phyloP scores from a whole-genome alignment of 2,797 vertebrate species.

The Manis javanica region DNA sequence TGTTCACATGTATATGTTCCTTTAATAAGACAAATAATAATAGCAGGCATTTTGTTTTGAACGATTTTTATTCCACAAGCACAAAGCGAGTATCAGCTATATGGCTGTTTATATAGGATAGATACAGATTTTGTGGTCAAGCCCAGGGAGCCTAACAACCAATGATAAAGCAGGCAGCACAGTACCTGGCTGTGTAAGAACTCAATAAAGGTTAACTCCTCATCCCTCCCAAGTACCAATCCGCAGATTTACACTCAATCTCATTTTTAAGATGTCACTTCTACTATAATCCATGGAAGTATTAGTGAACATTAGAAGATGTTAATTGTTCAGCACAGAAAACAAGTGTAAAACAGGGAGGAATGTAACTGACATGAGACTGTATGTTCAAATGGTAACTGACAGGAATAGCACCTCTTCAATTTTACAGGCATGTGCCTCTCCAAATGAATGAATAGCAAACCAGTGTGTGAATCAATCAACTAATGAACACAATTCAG shows the following conservation, averaged over 20 bases:
- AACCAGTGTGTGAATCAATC: neutral
- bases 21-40: neutral
- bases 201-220: neutral
- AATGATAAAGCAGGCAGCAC: neutral
- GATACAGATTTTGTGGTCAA: neutral
- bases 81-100: neutral
- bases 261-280: neutral
- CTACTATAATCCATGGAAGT: neutral
- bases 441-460: neutral
- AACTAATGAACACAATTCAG: slow-evolving; percentile 34
- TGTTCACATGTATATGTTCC: neutral
- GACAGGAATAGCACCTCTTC: neutral
- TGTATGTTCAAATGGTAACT: neutral
- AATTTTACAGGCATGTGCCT: neutral
- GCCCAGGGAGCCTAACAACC: neutral
- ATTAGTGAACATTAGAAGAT: neutral
- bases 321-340: neutral
- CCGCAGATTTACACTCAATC: neutral
- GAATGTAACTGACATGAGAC: neutral
- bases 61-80: neutral
- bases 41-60: slow-evolving; percentile 4
- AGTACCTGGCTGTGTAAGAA: neutral
- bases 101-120: neutral
- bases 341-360: neutral
- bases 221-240: neutral